Conservation (phyloP, 2,797 vertebrate genomes). For the Anomalospiza imberbis region DNA sequence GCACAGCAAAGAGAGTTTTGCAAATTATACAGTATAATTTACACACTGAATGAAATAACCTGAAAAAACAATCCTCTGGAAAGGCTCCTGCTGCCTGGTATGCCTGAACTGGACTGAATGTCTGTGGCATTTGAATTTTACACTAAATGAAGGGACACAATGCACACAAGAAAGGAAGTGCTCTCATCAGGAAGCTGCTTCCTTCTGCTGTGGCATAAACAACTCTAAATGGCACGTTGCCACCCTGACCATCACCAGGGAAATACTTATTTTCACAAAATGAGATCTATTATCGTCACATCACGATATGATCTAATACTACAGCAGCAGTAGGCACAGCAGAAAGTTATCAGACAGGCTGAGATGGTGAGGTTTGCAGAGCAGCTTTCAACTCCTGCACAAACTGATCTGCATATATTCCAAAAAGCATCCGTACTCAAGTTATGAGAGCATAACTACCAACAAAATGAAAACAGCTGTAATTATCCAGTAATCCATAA, state of each 20-base stretch:
- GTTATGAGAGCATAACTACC: not conserved
- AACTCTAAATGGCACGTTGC: not conserved
- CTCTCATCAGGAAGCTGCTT: constrained; percentile 17
- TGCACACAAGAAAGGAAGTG: not conserved
- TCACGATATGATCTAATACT: not conserved
- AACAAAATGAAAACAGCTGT: not conserved
- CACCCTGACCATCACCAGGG: not conserved
- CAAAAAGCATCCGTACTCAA: not conserved
- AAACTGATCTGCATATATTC: not conserved
- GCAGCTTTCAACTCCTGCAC: not conserved
- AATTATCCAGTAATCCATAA: not conserved
- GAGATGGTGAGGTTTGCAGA: not conserved
- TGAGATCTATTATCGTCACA: not conserved
- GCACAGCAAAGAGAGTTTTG: not conserved
- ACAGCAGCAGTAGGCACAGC: not conserved
- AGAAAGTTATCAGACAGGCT: not conserved
- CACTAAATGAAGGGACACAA: not conserved
- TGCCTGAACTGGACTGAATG: not conserved
- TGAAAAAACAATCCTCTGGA: not conserved
- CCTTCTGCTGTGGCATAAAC: not conserved
- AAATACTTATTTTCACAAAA: not conserved
- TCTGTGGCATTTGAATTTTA: not conserved
- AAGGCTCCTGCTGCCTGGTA: not conserved
- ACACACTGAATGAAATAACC: not conserved
- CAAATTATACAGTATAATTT: not conserved